Conservation (phyloP, 92 coral and sea anemone species). For the Diadumene lineata region DNA sequence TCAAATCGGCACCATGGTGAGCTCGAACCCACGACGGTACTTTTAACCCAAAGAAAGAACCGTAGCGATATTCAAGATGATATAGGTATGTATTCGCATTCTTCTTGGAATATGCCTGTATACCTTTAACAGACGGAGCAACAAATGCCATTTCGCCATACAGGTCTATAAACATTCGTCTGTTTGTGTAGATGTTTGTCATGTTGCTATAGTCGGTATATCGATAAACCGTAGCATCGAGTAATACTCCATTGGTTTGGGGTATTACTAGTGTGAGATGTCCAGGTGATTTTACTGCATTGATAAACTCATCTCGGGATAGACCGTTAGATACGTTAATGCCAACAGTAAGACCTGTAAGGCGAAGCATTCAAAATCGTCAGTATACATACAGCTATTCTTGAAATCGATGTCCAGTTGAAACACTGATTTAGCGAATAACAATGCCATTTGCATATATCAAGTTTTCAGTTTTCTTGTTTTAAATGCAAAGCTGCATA, state of each 20-base stretch:
- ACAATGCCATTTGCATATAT: no score
- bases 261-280: neutral
- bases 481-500: no score
- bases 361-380: neutral
- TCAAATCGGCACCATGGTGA: conserved; percentile 14
- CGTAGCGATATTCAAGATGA: neutral
- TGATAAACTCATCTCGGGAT: neutral
- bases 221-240: conserved; percentile 15
- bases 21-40: conserved; percentile 25
- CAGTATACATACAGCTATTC: neutral
- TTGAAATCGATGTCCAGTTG: neutral
- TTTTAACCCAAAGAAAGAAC: neutral
- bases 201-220: conserved; percentile 19
- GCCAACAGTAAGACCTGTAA: neutral
- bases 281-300: neutral
- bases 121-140: neutral
- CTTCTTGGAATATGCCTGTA: conserved; percentile 7
- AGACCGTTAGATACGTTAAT: neutral
- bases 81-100: conserved; percentile 10
- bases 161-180: conserved; percentile 31
- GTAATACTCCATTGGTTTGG: neutral
- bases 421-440: no score
- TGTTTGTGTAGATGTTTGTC: neutral
- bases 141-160: neutral
- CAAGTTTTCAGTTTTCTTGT: no score